Evolutionary conservation across 64 coral and sea anemone species (phyloP).

Genomic region (Stichodactyla helianthus): DNA sequence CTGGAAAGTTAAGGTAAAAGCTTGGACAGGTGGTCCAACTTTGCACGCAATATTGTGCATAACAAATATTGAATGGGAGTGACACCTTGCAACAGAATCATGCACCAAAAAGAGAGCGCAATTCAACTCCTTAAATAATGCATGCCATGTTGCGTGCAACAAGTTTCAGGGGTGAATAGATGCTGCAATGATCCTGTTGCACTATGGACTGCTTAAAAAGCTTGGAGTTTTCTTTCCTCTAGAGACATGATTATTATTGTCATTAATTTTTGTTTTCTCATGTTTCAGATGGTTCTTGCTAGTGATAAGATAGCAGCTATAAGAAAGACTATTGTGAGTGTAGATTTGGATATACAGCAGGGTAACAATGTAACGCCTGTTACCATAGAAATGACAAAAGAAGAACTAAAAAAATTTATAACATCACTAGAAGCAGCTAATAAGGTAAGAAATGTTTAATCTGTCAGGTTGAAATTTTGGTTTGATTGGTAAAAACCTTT

Average conservation of each 20-base stretch:
- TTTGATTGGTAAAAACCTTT: too few relatives aligned
- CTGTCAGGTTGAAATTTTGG: neutral
- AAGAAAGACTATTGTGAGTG: constrained; percentile 68
- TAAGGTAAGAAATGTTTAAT: constrained; percentile 51
- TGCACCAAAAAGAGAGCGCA: too few relatives aligned
- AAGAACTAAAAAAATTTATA: constrained; percentile 80
- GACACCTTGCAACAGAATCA: too few relatives aligned
- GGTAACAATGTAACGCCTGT: constrained; percentile 51
- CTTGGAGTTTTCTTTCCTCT: neutral
- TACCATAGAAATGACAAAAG: constrained; percentile 79
- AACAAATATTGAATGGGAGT: too few relatives aligned
- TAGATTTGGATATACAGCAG: constrained; percentile 85
- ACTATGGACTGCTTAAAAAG: too few relatives aligned
- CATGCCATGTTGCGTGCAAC: neutral
- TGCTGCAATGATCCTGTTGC: too few relatives aligned
- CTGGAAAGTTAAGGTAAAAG: constrained; percentile 93
- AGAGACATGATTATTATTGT: neutral
- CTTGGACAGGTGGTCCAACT: neutral
- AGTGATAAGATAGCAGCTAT: constrained; percentile 91
- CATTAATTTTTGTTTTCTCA: neutral
- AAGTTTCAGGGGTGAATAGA: neutral
- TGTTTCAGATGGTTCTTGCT: constrained; percentile 76
- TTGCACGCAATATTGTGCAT: neutral
- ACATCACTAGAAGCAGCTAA: constrained; percentile 95
- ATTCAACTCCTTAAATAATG: too few relatives aligned